phyloP scores from a whole-genome alignment of 1,140 invertebrate species.

The Apolygus lucorum region DNA sequence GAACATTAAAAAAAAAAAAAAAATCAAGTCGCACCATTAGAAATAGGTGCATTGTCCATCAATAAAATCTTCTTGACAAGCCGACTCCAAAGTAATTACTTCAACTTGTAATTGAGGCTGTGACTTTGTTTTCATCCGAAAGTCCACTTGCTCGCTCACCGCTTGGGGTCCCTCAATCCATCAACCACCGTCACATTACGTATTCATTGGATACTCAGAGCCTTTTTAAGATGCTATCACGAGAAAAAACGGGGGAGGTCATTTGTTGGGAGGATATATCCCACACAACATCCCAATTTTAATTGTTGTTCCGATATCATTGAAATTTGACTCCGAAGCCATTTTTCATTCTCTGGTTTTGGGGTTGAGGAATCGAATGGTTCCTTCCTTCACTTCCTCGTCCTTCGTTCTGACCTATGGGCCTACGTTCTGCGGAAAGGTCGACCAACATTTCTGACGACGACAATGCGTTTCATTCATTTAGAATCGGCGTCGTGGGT shows the following conservation, averaged over 20 bases:
- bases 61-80: neutral
- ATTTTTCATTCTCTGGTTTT: conserved; percentile 1
- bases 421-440: neutral
- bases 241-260: neutral
- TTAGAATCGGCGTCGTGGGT: too few relatives aligned
- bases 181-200: conserved; percentile 10
- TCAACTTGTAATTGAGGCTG: conserved; percentile 10
- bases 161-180: conserved; percentile 14
- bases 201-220: conserved; percentile 1
- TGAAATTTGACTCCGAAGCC: neutral
- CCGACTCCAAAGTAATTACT: conserved; percentile 8
- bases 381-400: neutral
- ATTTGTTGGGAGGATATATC: neutral
- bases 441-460: too few relatives aligned
- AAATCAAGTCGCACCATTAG: too few relatives aligned
- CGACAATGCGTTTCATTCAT: too few relatives aligned
- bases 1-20: too few relatives aligned
- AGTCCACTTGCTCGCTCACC: conserved; percentile 9
- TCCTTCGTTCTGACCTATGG: neutral
- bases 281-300: conserved; percentile 1
- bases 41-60: neutral
- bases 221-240: neutral
- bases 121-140: conserved; percentile 6
- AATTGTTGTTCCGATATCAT: neutral
- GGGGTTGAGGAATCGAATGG: neutral